A percentile compares a stretch with the other conserved stretches of the same genome.
Evolutionary conservation across 1,140 invertebrate species (phyloP).

Genomic region (Drosophila ironensis): DNA sequence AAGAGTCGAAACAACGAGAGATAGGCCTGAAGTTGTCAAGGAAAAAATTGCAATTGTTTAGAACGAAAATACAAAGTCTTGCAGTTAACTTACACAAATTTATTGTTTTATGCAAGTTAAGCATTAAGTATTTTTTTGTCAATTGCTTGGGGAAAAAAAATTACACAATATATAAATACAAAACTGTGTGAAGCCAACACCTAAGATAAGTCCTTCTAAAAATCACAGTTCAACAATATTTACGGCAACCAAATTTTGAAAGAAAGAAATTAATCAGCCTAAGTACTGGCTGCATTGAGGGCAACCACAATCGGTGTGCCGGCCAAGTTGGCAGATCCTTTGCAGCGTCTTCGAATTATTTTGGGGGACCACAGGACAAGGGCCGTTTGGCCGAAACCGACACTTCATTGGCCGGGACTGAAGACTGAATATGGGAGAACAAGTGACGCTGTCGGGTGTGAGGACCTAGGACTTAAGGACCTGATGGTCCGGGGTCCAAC

Average conservation of each 20-base stretch:
- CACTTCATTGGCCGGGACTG: slow-evolving; percentile 31
- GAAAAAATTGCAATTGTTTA: no score
- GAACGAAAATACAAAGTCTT: background rate
- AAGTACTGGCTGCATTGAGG: slow-evolving; percentile 1
- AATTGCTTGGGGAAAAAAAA: no score
- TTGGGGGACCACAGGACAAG: background rate
- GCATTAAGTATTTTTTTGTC: no score
- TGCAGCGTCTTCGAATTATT: slow-evolving; percentile 5
- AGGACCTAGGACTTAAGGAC: background rate
- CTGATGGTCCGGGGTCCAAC: background rate
- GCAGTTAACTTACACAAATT: no score
- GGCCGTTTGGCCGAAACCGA: slow-evolving; percentile 9
- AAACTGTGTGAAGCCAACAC: no score
- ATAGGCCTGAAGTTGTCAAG: no score
- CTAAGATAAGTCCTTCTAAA: no score
- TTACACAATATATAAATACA: no score
- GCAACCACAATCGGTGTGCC: slow-evolving; percentile 24
- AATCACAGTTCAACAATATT: background rate
- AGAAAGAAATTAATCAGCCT: background rate
- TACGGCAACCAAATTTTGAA: background rate
- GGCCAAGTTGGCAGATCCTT: background rate
- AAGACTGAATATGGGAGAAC: slow-evolving; percentile 5
- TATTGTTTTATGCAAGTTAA: no score
- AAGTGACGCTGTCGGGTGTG: background rate
- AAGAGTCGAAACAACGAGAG: no score